Conservation (phyloP, 2,888 invertebrate species). For the Eupithecia vulgata region DNA sequence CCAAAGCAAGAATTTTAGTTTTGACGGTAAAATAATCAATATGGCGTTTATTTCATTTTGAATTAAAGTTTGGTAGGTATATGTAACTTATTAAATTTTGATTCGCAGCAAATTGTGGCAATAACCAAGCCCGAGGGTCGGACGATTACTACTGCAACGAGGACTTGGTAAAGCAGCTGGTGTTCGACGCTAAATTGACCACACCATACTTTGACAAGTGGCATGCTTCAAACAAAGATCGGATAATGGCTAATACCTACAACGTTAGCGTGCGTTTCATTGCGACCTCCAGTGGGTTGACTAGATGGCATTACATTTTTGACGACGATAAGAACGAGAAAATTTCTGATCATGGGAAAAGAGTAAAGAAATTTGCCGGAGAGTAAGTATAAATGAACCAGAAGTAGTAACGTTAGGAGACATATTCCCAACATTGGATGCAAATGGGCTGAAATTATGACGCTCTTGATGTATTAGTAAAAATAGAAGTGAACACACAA, state of each 20-base stretch:
- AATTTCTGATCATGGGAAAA: conserved; percentile 66
- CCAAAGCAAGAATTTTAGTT: conserved; percentile 49
- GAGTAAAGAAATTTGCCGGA: conserved; percentile 60
- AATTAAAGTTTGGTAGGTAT: neutral
- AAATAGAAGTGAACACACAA: neutral
- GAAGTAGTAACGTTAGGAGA: neutral
- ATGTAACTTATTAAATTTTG: neutral
- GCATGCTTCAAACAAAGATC: conserved; percentile 79
- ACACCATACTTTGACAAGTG: conserved; percentile 84
- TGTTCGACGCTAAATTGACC: conserved; percentile 92
- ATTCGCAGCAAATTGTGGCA: conserved; percentile 85
- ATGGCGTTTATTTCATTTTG: neutral
- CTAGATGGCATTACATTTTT: conserved; percentile 92
- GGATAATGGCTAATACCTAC: conserved; percentile 85
- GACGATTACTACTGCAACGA: conserved; percentile 93
- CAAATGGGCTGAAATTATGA: neutral
- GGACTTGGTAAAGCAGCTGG: conserved; percentile 91
- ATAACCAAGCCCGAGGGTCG: conserved; percentile 80
- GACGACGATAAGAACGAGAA: conserved; percentile 83
- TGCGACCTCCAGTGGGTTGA: conserved; percentile 94
- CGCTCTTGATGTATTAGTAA: neutral
- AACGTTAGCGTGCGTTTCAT: conserved; percentile 91
- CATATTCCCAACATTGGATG: neutral
- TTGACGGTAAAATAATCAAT: conserved; percentile 56
- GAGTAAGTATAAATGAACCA: conserved; percentile 55